A percentile compares a stretch with the other conserved stretches of the same genome.
These are phyloP conservation scores for Platalea minor DNA, from an alignment of 2,797 vertebrate genomes.

Conservation along the genomic window DNA sequence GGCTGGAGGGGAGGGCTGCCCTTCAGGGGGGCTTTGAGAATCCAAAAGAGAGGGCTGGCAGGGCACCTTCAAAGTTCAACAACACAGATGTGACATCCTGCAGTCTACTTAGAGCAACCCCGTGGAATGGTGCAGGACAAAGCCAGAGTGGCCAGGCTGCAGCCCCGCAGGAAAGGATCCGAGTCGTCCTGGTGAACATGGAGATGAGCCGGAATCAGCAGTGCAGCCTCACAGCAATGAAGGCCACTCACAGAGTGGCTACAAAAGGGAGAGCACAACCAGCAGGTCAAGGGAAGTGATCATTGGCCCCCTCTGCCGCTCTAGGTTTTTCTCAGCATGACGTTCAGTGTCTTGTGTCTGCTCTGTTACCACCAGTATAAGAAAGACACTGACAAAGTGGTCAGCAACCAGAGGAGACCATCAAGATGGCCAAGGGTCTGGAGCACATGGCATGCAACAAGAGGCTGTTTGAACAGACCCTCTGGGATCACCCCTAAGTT, in stretches of 20 bases:
- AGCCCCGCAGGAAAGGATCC: not conserved
- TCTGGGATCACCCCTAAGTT: not conserved
- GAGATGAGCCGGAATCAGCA: not conserved
- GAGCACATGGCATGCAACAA: not conserved
- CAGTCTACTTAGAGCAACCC: not conserved
- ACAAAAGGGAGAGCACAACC: not conserved
- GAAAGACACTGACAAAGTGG: not conserved
- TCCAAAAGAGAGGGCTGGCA: not conserved
- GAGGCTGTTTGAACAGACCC: not conserved
- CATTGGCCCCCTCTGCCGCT: too few relatives aligned
- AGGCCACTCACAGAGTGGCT: not conserved
- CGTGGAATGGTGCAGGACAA: not conserved
- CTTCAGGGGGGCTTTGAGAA: not conserved
- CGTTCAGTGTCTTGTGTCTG: not conserved
- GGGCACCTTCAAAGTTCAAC: not conserved
- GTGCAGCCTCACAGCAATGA: not conserved
- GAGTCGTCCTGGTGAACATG: not conserved
- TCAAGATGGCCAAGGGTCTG: not conserved
- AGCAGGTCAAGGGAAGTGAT: not conserved
- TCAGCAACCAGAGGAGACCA: not conserved
- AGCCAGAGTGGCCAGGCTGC: not conserved
- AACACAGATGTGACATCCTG: not conserved
- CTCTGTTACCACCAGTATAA: not conserved
- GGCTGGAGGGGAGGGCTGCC: not conserved
- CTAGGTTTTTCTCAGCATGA: not conserved